Base-by-base conservation (phyloP, 2,888 invertebrate genomes). In the Sarcophaga carnaria region DNA sequence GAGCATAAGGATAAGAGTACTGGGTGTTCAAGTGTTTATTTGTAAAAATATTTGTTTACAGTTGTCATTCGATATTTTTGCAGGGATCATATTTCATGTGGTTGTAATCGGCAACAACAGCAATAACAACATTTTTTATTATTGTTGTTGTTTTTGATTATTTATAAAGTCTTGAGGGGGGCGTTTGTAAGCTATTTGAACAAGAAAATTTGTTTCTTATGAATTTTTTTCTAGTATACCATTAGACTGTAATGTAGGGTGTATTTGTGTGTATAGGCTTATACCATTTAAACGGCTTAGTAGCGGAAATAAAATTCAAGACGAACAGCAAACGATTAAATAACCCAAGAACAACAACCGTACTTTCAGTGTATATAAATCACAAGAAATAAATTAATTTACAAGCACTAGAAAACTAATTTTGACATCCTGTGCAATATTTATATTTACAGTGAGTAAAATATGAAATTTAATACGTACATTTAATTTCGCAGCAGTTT, bases 21-120 rank as follows among this genome's bases (percentile, higher is more conserved):
- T 1, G 37, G 37, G 37, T 10, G 1, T 37, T 37, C 37, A 37
- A 37, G 25, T 81, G 25, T 64, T 78, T 75, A 76, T 71, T n/a
- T 67, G 77, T 54, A 0, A 49, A 20, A 25, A 37, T 11, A 27
- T 20, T 10, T 76, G 27, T 80, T 71, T 71, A n/a, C 17, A 37
- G 37, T 81, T 80, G 71, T 8, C 37, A 81, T 71, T 37, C 37
- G 37, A 37, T 37, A 8, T 37, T 37, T 66, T 86, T 80, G 80
- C 64, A 63, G 80, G 74, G 62, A 88, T 82, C 74, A 62, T 69
- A 84, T 86, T 84, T 88, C 85, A 86, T 85, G 77, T 74, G 82
- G 75, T 77, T 85, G 27, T 22, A 25, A 67, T 37, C 37, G 10
- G 22, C 37, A 54, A 27, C 27, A 27, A 27, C 27, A 27, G 0